Base-by-base conservation (phyloP, 2,888 invertebrate genomes). In the Plagiodera versicolora region DNA sequence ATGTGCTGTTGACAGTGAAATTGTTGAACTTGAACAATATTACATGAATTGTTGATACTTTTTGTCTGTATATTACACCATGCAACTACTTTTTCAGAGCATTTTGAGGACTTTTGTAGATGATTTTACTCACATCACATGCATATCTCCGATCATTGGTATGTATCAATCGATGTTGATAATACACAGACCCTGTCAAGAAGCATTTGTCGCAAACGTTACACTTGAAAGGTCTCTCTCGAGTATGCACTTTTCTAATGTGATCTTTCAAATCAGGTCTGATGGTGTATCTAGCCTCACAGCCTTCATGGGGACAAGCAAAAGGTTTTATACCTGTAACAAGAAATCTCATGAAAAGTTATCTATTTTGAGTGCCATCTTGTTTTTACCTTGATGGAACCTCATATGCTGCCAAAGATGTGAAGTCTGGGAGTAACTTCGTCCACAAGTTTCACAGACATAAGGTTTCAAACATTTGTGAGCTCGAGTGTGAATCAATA, bases 371-470 rank as follows among this genome's bases (percentile, higher is more conserved):
- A n/a, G n/a, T n/a, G n/a, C n/a, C n/a, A 20, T 24, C 3, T 5
- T 24, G 24, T 3, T 24, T 24, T 30, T 75, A 80, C 86, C 86
- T 81, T 86, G 85, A 74, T 87, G 87, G 67, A 87, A 87, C 65
- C 87, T 79, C 75, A 86, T 83, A 70, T 87, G 87, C 58, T 87
- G 87, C 86, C 86, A 86, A 68, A 87, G 79, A 72, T 87, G 87
- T 54, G 86, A 86, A 0, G 86, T 86, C 72, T 87, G 87, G 0
- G 87, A 81, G 68, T 85, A 85, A 4, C 84, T 84, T 63, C 84
- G 81, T n/a, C 86, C 86, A 66, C 86, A 87, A 47, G 85, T 82
- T 68, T 87, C 86, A 67, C 86, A 87, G 5, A 85, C 79, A 67
- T 84, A 85, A 24, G 84, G 84, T 17, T 81, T 81, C 56, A 81